These are phyloP conservation scores for Mormoops blainvillei DNA, from an alignment of 2,113 vertebrate genomes.

Conservation along the genomic window DNA sequence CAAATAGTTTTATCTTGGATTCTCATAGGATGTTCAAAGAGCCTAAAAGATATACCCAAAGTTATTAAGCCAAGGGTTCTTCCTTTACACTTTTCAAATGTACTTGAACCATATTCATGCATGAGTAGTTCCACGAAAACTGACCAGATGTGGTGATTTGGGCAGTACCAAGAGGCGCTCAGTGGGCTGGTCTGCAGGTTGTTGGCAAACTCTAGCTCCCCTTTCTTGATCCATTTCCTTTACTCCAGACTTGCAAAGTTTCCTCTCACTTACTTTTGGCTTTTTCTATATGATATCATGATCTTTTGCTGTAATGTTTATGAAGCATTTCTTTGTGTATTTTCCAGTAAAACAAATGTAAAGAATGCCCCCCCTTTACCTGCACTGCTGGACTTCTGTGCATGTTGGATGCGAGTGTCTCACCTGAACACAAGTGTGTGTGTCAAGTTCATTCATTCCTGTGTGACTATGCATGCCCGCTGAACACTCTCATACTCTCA, in stretches of 20 bases:
- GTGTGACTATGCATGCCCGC: constrained; percentile 58
- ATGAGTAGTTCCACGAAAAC: background rate
- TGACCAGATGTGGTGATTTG: background rate
- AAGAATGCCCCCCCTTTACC: constrained; percentile 28
- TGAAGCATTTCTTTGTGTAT: constrained; percentile 59
- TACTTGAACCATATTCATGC: background rate
- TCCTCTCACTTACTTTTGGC: constrained; percentile 18
- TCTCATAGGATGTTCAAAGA: constrained; percentile 43
- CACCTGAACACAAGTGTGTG: background rate
- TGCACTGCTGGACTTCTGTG: constrained; percentile 49
- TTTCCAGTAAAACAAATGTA: constrained; percentile 63
- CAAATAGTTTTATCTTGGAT: constrained; percentile 25
- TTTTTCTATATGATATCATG: constrained; percentile 39
- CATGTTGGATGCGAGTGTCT: constrained; percentile 45
- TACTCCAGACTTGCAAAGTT: background rate
- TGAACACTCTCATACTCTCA: constrained; percentile 26
- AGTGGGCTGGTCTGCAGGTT: background rate
- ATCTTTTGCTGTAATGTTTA: constrained; percentile 54
- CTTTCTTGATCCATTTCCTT: background rate
- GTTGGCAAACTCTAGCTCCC: background rate
- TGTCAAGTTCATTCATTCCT: constrained; percentile 17
- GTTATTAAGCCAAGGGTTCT: background rate
- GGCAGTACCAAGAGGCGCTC: background rate
- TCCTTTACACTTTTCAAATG: background rate
- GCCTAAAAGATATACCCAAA: background rate